Base-by-base conservation (phyloP, 1,140 invertebrate genomes). In the Aphaenogaster rudis region DNA sequence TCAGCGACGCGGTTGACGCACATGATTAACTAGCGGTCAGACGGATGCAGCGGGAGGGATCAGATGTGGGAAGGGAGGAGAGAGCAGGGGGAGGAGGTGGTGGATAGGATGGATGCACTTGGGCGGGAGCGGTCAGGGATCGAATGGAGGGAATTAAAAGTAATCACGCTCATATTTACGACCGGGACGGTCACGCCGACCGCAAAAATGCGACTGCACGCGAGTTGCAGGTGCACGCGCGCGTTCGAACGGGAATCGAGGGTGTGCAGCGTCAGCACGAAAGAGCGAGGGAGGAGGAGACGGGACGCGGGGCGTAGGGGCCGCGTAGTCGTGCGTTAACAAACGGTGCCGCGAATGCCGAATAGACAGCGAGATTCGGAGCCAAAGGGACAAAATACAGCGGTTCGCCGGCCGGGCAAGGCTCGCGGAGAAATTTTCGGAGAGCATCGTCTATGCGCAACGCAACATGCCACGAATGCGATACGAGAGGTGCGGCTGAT, bases 81-180 rank as follows among this genome's bases (percentile, higher is more conserved):
- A 3, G 45, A 42, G 6, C 5, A 15, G 4, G 11, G 13, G 0
- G 21, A 11, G 39, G 33, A 33, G 8, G 15, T 2, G 17, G 61
- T 17, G 48, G 54, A 69, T 28, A 36, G 45, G 91, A 90, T 88
- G 90, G 64, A 63, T 79, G 80, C 74, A 54, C 88, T 77, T 42
- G 45, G 45, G 52, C 33, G 61, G 39, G 71, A 64, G 33, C 45
- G 59, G 42, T 39, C 63, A 42, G 50, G 9, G 72, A 39, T 64
- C 89, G 92, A 94, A 93, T 93, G 91, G 91, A 76, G 91, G 92
- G 90, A 94, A 94, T 95, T 94, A 94, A 95, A 94, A 95, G 93
- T 94, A 94, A 95, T 94, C 93, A 93, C 93, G 92, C 76, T 89
- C 89, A 92, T 94, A 94, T 94, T 94, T 94, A 93, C 92, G 86